Percentiles rank a stretch among this genome's conserved stretches.
Evolutionary conservation across 2,113 vertebrate genomes (phyloP).

Genomic region (Illadopsis cleaveri): DNA sequence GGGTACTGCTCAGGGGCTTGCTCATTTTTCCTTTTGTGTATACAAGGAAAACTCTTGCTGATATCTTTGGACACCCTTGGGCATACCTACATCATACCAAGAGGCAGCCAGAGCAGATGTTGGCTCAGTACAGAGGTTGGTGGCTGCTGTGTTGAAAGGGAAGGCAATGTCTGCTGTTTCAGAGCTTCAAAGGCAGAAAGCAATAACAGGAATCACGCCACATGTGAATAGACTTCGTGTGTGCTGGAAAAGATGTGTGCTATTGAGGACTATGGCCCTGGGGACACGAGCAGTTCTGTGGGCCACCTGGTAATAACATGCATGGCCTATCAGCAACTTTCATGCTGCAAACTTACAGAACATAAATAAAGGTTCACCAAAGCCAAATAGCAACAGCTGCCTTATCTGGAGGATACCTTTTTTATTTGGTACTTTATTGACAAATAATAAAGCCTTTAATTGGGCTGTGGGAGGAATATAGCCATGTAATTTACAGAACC

Average conservation of each 20-base stretch:
- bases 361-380: conserved; percentile 5
- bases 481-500: conserved; percentile 67
- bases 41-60: neutral
- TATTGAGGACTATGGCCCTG: neutral
- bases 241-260: neutral
- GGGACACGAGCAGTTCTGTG: neutral
- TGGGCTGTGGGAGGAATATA: conserved; percentile 58
- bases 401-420: conserved; percentile 59
- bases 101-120: neutral
- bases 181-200: neutral
- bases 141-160: neutral
- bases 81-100: accelerated
- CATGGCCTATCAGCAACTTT: conserved; percentile 54
- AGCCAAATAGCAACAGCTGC: conserved; percentile 59
- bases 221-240: neutral
- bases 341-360: conserved; percentile 15
- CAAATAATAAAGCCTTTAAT: conserved; percentile 76
- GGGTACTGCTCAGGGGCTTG: neutral
- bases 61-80: neutral
- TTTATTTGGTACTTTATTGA: conserved; percentile 71
- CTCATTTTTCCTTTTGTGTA: neutral
- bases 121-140: accelerated
- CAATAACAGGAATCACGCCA: accelerated
- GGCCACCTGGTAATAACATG: conserved; percentile 31
- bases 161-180: neutral